Conservation (phyloP, 2,888 invertebrate species). For the Apotomis turbidana region DNA sequence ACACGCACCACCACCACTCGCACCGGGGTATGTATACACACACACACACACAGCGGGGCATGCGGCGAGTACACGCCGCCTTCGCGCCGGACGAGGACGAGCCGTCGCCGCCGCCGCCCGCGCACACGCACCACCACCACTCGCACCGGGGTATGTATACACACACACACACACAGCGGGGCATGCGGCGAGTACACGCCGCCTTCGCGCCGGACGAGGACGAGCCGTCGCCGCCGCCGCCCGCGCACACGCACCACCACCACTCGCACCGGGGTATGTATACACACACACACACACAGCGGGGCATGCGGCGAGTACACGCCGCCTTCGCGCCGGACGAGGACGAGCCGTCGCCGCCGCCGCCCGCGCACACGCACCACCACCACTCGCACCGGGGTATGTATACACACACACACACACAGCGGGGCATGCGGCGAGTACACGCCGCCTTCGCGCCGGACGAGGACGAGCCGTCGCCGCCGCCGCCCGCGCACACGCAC, state of each 20-base stretch:
- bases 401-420: too few relatives aligned
- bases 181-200: background rate
- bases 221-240: background rate
- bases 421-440: background rate
- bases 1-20: constrained; percentile 14
- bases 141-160: background rate
- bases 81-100: too few relatives aligned
- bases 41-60: too few relatives aligned
- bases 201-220: too few relatives aligned
- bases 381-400: constrained; percentile 15
- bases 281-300: too few relatives aligned
- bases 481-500: too few relatives aligned
- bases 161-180: too few relatives aligned
- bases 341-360: background rate
- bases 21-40: background rate
- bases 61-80: too few relatives aligned
- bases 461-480: too few relatives aligned
- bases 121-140: constrained; percentile 3
- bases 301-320: too few relatives aligned
- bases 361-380: constrained; percentile 9
- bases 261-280: background rate
- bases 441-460: background rate
- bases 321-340: background rate
- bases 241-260: background rate
- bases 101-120: background rate